Base-by-base conservation (phyloP, 2,888 invertebrate species). In the Leptopilina syphax region DNA sequence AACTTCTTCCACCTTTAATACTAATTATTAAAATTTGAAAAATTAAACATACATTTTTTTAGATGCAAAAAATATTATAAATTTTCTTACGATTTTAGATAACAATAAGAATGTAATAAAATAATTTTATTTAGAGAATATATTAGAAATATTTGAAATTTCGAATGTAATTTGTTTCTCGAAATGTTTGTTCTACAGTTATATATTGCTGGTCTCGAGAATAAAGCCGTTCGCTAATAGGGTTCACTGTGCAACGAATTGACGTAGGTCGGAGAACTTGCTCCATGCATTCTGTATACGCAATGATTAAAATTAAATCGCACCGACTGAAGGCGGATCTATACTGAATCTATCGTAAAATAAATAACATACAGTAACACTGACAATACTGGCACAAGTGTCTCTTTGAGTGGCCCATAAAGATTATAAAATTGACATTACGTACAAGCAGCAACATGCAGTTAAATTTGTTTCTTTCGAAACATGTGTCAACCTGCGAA, bases 241-340 rank as follows among this genome's bases (percentile, higher is more conserved):
- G 57, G 57, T 73, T 54, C 73, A 60, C 73, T 73, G 73, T 70
- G 54, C 70, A 70, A 54, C 50, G 54, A 70, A 70, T 73, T 73
- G 73, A 13, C 54, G 73, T 73, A 73, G 73, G 73, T 73, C 73
- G 41, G 57, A 57, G n/a, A 73, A 18, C 54, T n/a, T 73, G 13
- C 34, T 70, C 73, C 27, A 57, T 73, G 73, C 57, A 54, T 57
- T 73, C 34, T 73, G 10, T 47, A 47, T 34, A 57, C 54, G 24
- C 27, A 34, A 27, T 27, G n/a, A 63, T 24, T 63, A 63, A 63
- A 63, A 73, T 73, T 44, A 67, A 67, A 44, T 44, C 44, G 41
- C 44, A 67, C 67, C 3, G 67, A 67, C 67, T n/a, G 3, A 24
- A 73, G 54, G 54, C 70, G 70, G 70, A 73, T 73, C 70, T 73